Evolutionary conservation across 2,888 invertebrate species (phyloP).

Genomic region (Gari tellinella): DNA sequence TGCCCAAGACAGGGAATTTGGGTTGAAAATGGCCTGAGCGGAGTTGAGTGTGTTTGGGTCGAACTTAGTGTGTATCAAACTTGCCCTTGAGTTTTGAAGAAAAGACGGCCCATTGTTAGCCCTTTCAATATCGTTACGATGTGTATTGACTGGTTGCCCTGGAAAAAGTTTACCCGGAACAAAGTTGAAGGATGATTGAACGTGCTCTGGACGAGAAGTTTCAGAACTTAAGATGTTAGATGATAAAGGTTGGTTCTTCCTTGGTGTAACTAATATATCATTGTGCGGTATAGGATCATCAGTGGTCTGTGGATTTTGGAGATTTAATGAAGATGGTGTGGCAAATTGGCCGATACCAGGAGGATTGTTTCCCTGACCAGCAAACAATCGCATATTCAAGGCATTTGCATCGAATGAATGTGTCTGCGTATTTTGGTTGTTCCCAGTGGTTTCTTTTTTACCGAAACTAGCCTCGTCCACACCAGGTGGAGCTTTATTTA

Average conservation of each 20-base stretch:
- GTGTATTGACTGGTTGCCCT: background rate
- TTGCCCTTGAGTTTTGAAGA: too few species aligned
- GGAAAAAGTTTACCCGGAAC: slow-evolving; percentile 43
- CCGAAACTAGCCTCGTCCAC: background rate
- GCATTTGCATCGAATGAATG: slow-evolving; percentile 23
- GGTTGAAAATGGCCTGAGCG: slow-evolving; percentile 37
- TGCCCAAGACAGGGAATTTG: slow-evolving; percentile 46
- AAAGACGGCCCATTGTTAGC: background rate
- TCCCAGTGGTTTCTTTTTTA: too few species aligned
- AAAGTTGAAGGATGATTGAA: slow-evolving; percentile 18
- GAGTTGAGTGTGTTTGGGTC: slow-evolving; percentile 45
- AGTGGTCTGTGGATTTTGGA: too few species aligned
- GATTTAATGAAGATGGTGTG: too few species aligned
- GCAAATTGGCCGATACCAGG: too few species aligned
- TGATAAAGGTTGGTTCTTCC: too few species aligned
- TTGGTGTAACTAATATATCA: too few species aligned
- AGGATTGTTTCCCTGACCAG: too few species aligned
- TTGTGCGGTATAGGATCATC: too few species aligned
- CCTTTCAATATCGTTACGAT: slow-evolving; percentile 1
- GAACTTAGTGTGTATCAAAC: too few species aligned
- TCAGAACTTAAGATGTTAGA: too few species aligned
- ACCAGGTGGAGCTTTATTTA: slow-evolving; percentile 2
- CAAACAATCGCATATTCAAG: slow-evolving; percentile 32
- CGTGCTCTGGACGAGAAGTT: too few species aligned
- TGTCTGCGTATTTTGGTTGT: background rate